Conservation (phyloP, 2,797 vertebrate species). For the Aulostomus chinensis region DNA sequence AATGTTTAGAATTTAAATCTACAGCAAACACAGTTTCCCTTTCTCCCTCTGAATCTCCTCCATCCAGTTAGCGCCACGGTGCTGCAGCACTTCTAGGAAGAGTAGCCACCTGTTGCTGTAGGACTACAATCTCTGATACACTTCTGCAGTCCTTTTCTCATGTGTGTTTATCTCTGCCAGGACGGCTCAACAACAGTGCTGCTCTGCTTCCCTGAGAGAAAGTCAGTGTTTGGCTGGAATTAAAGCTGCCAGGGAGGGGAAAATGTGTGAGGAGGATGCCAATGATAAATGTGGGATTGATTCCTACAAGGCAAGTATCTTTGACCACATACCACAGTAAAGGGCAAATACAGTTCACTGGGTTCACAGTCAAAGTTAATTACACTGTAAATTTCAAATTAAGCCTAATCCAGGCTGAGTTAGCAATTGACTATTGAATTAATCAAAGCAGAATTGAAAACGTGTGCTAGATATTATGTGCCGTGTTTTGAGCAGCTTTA, state of each 20-base stretch:
- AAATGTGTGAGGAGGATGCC: conserved; percentile 76
- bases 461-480: conserved; percentile 21
- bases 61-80: neutral
- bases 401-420: conserved; percentile 22
- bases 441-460: conserved; percentile 27
- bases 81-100: conserved; percentile 5
- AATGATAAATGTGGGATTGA: conserved; percentile 78
- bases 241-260: conserved; percentile 83
- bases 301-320: conserved; percentile 84
- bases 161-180: conserved; percentile 71
- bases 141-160: conserved; percentile 19
- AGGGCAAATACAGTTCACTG: conserved; percentile 31
- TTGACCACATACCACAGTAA: conserved; percentile 16
- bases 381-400: conserved; percentile 30
- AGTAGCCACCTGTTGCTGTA: conserved; percentile 12
- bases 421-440: conserved; percentile 29
- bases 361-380: conserved; percentile 26
- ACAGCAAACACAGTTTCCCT: neutral
- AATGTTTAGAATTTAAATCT: conserved; percentile 4
- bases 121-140: conserved; percentile 33
- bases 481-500: conserved; percentile 3
- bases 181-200: conserved; percentile 90
- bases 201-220: conserved; percentile 82
- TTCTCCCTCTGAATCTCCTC: neutral
- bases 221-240: conserved; percentile 87